These are phyloP conservation scores for cat (Felis catus) DNA, from an alignment of 2,113 vertebrate species.

Conservation along the genomic window F.catus_Fca126_mat1.0 CM031415.1:88707001-88707500, in stretches of 20 bases:
- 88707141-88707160: neutral
- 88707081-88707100: neutral
- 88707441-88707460: no score
- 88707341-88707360: neutral
- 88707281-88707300: neutral
- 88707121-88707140: neutral
- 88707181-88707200: neutral
- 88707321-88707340: neutral
- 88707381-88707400: neutral
- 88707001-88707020: no score
- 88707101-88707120: neutral
- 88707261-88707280: neutral
- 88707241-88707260: neutral
- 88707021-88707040: no score
- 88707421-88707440: no score
- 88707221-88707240: no score
- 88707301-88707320: neutral
- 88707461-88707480: no score
- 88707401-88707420: no score
- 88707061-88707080: neutral
- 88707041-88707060: neutral
- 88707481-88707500: no score
- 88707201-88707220: neutral
- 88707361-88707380: neutral
- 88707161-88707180: neutral